Percentiles rank a stretch among this genome's conserved stretches.
phyloP scores from a whole-genome alignment of 1,140 invertebrate genomes.

The Dendrolimus kikuchii region DNA sequence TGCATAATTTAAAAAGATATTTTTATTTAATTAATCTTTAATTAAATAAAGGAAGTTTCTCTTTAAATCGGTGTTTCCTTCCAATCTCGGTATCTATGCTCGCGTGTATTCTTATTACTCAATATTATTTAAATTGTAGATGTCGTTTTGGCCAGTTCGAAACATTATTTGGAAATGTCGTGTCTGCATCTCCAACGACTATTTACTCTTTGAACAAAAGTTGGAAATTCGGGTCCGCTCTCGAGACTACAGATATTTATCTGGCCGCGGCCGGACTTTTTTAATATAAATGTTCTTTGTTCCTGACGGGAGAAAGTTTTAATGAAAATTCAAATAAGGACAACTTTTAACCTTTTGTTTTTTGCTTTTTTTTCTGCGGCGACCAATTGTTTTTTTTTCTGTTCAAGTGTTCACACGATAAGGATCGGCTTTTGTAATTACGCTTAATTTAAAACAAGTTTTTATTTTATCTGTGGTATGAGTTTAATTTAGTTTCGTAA shows the following conservation, averaged over 20 bases:
- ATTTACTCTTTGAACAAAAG: slow-evolving; percentile 38
- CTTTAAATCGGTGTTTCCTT: too few species aligned
- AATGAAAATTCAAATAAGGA: slow-evolving; percentile 72
- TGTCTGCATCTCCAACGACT: slow-evolving; percentile 24
- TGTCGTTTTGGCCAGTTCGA: too few species aligned
- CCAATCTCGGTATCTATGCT: too few species aligned
- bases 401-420: slow-evolving; percentile 35
- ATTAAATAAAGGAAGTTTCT: too few species aligned
- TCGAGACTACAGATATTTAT: slow-evolving; percentile 71
- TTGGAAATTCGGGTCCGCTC: slow-evolving; percentile 61
- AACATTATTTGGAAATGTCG: neutral
- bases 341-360: slow-evolving; percentile 68
- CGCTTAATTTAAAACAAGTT: too few species aligned
- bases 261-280: slow-evolving; percentile 66
- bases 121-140: too few species aligned
- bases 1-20: too few species aligned
- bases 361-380: slow-evolving; percentile 48
- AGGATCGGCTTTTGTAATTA: slow-evolving; percentile 12
- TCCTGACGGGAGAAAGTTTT: slow-evolving; percentile 70
- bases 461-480: too few species aligned
- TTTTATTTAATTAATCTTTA: too few species aligned
- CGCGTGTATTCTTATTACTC: too few species aligned
- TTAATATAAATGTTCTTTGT: slow-evolving; percentile 73
- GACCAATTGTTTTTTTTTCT: slow-evolving; percentile 55
- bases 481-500: too few species aligned